Percentiles rank a stretch among this genome's conserved stretches.
Conservation (phyloP, 64 coral and sea anemone genomes). For the Dendrophyllia cribrosa region DNA sequence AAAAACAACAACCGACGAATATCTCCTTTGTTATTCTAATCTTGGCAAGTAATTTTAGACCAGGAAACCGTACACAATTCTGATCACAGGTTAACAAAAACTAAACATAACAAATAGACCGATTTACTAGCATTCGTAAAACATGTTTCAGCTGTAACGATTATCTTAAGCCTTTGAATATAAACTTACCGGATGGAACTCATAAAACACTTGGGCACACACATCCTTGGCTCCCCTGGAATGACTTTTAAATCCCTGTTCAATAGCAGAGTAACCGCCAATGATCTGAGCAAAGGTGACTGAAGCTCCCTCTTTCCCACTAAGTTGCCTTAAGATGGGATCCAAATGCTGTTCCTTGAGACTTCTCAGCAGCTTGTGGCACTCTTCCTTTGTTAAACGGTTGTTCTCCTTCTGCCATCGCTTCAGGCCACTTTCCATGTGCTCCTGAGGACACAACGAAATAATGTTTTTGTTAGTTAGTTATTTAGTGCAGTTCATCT, state of each 20-base stretch:
- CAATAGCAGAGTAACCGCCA: slow-evolving; percentile 39
- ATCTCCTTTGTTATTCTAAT: too few relatives aligned
- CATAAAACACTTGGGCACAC: slow-evolving; percentile 69
- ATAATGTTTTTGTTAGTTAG: too few relatives aligned
- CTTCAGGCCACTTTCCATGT: not conserved
- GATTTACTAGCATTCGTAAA: too few relatives aligned
- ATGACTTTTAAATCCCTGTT: slow-evolving; percentile 38
- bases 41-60: too few relatives aligned
- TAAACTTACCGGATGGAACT: slow-evolving; percentile 68
- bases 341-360: slow-evolving; percentile 11
- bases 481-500: too few relatives aligned
- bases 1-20: too few relatives aligned
- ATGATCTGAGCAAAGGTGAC: slow-evolving; percentile 67
- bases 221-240: slow-evolving; percentile 61
- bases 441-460: not conserved
- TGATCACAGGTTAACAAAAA: too few relatives aligned
- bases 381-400: not conserved
- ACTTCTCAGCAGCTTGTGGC: not conserved
- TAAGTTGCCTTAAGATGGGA: not conserved
- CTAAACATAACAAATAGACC: too few relatives aligned
- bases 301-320: slow-evolving; percentile 10
- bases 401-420: slow-evolving; percentile 14
- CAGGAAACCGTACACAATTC: too few relatives aligned
- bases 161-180: too few relatives aligned
- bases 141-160: too few relatives aligned